Evolutionary conservation across 2,113 vertebrate genomes (phyloP), one percentile per base, ranked within the genome.

Genomic region (Syngnathoides biaculeatus): DNA sequence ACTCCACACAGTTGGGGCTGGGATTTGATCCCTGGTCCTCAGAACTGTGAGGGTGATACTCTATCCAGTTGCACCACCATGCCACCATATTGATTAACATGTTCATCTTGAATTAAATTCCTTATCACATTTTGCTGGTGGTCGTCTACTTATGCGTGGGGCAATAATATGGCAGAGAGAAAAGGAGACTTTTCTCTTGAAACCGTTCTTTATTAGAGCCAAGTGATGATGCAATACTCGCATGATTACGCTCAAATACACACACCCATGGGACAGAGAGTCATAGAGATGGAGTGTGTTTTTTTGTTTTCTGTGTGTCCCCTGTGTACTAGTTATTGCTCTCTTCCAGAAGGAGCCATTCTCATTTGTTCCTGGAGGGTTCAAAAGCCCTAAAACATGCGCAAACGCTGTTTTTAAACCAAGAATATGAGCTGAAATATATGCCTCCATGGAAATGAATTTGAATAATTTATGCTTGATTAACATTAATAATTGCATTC

Each of bases 211-310:
- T 75, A 78, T 84, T 73, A 71, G 26, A 60, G 60, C 80, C 70
- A 74, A 75, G 57, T 79, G 68, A 81, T 84, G 80, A 77, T 80
- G 64, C 73, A 63, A 67, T 79, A 75, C 75, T 69, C 79, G 69
- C 56, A 2, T 82, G 79, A 84, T 84, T 79, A 79, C 75, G 79
- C 50, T 72, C 66, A 42, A 78, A 68, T 73, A 75, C 74, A 69
- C 70, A 71, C 45, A 8, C 45, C 17, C 4, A 17, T 48, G 45
- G 45, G 45, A 48, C 45, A 19, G 26, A 4, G 43, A 64, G 57
- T 47, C 24, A 47, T 15, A 65, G 13, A 79, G 47, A 38, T 55
- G 24, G n/a, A 30, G 48, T 35, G 35, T 47, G 42, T 61, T 48
- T 61, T 40, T 65, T 42, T 47, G 5, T 27, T 56, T 17, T 70